Conservation (phyloP, 2,113 vertebrate species). For the Rostratula benghalensis region DNA sequence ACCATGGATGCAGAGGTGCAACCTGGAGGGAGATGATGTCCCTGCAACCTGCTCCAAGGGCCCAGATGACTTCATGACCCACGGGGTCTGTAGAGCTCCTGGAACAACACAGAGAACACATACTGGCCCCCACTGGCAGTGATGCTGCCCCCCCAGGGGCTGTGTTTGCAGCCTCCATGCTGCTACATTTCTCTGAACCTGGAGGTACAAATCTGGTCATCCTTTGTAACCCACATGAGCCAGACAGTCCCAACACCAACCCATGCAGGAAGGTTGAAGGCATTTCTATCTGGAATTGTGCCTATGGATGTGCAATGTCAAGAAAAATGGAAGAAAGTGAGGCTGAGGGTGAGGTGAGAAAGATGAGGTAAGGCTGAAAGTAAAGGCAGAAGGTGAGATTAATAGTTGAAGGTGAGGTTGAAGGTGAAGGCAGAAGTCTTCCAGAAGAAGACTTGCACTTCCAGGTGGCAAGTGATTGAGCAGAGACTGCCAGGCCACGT, state of each 20-base stretch:
- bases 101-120: not conserved
- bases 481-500: not conserved
- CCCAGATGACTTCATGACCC: constrained; percentile 98
- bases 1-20: constrained; percentile 96
- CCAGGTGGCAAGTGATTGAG: not conserved
- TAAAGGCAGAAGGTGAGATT: not conserved
- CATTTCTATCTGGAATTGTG: not conserved
- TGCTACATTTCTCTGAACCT: not conserved
- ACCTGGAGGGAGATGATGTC: constrained; percentile 99
- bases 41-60: constrained; percentile 95
- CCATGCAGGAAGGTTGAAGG: not conserved
- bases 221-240: no score
- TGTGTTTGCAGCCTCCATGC: not conserved
- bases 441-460: not conserved
- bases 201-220: not conserved
- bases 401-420: not conserved
- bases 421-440: not conserved
- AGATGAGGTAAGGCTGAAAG: not conserved
- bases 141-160: accelerated
- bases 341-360: not conserved
- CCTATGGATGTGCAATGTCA: accelerated
- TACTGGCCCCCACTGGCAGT: not conserved
- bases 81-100: constrained; percentile 97
- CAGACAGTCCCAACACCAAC: not conserved
- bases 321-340: not conserved